phyloP scores from a whole-genome alignment of 1,140 invertebrate species.

The Listronotus oregonensis region DNA sequence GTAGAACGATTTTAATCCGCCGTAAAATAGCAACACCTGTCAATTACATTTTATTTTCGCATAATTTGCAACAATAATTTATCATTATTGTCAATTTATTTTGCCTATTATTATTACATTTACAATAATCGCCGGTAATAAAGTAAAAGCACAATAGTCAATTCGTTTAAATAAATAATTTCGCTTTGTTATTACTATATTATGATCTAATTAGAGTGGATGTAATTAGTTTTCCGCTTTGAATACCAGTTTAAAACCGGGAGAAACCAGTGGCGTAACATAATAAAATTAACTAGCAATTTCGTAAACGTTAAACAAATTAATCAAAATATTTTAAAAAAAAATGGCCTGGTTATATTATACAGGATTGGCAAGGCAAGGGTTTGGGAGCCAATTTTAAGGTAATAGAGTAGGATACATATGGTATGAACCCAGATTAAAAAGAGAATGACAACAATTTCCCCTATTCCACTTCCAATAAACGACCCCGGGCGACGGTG shows the following conservation, averaged over 20 bases:
- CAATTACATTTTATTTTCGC: slow-evolving; percentile 4
- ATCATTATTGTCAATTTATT: slow-evolving; percentile 23
- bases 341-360: no score
- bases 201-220: slow-evolving; percentile 18
- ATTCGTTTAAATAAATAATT: slow-evolving; percentile 17
- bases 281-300: no score
- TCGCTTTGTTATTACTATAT: slow-evolving; percentile 10
- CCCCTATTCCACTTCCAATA: no score
- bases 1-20: not conserved
- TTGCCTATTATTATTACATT: slow-evolving; percentile 7
- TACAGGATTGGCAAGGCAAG: no score
- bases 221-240: slow-evolving; percentile 9
- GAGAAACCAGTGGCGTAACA: slow-evolving; percentile 2
- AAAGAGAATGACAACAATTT: no score
- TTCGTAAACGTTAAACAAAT: no score
- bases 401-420: no score
- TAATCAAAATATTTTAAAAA: no score
- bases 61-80: slow-evolving; percentile 17
- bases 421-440: no score
- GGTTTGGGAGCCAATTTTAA: no score
- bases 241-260: not conserved
- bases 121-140: slow-evolving; percentile 11
- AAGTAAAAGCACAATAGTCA: slow-evolving; percentile 4
- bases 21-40: slow-evolving; percentile 7
- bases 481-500: no score